Percentiles rank a stretch among this genome's conserved stretches.
Conservation (phyloP, 2,797 vertebrate species). For the Apogon hyalosoma region DNA sequence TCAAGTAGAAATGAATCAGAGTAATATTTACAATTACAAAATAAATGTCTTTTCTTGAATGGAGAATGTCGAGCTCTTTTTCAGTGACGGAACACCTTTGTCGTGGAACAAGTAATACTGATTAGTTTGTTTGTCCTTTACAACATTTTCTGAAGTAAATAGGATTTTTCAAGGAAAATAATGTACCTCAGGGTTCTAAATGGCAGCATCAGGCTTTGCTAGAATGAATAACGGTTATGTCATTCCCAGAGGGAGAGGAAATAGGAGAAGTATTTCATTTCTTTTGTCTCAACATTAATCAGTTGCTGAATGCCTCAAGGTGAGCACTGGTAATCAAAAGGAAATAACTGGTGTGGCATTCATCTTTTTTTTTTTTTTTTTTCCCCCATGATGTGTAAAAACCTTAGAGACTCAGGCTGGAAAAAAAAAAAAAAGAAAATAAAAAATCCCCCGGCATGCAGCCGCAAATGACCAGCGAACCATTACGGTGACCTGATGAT, state of each 20-base stretch:
- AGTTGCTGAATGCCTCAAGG: constrained; percentile 59
- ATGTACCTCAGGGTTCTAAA: neutral
- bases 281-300: constrained; percentile 68
- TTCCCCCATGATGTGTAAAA: constrained; percentile 10
- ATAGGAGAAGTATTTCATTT: constrained; percentile 57
- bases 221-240: constrained; percentile 45
- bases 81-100: no score
- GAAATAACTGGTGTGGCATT: constrained; percentile 47
- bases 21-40: no score
- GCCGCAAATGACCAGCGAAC: constrained; percentile 1
- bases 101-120: neutral
- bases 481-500: constrained; percentile 41
- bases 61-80: no score
- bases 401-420: constrained; percentile 5
- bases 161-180: neutral
- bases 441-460: neutral
- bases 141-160: constrained; percentile 11
- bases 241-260: constrained; percentile 35
- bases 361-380: constrained; percentile 52
- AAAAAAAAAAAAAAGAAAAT: neutral
- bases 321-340: constrained; percentile 65
- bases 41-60: no score
- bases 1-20: no score
- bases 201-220: constrained; percentile 20
- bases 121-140: no score